Percentiles rank a stretch among this genome's conserved stretches.
Conservation (phyloP, 2,888 invertebrate genomes). For the Teinopalpus imperialis region DNA sequence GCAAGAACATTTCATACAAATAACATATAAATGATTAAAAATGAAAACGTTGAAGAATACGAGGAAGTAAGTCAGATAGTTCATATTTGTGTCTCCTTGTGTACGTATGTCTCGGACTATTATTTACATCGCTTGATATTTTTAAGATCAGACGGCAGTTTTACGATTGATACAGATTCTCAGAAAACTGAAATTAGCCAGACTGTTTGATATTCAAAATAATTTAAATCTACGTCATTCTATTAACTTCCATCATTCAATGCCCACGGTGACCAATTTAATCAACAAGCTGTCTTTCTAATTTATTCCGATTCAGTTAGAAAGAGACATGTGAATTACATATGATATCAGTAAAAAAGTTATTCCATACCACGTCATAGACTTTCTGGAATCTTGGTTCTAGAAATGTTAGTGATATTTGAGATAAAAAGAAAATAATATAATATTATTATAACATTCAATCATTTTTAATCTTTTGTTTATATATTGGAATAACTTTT, state of each 20-base stretch:
- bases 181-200: constrained; percentile 41
- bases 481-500: too few species aligned
- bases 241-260: constrained; percentile 30
- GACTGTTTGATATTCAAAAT: constrained; percentile 41
- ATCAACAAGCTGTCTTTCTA: constrained; percentile 8
- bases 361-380: constrained; percentile 10
- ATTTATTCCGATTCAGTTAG: background rate
- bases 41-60: too few species aligned
- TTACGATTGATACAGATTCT: constrained; percentile 35
- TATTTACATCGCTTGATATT: constrained; percentile 35
- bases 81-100: too few species aligned
- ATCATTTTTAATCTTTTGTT: too few species aligned
- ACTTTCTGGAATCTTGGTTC: constrained; percentile 23
- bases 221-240: constrained; percentile 41
- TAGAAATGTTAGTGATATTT: constrained; percentile 2
- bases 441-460: background rate
- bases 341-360: background rate
- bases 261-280: constrained; percentile 17
- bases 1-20: too few species aligned
- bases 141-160: constrained; percentile 29
- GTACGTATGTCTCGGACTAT: constrained; percentile 34
- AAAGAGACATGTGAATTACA: constrained; percentile 1
- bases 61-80: too few species aligned
- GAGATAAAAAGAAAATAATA: background rate
- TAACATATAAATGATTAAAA: constrained; percentile 3